Evolutionary conservation across 2,113 vertebrate genomes (phyloP), one percentile per base, ranked within the genome.

Genomic region (Nestor notabilis): DNA sequence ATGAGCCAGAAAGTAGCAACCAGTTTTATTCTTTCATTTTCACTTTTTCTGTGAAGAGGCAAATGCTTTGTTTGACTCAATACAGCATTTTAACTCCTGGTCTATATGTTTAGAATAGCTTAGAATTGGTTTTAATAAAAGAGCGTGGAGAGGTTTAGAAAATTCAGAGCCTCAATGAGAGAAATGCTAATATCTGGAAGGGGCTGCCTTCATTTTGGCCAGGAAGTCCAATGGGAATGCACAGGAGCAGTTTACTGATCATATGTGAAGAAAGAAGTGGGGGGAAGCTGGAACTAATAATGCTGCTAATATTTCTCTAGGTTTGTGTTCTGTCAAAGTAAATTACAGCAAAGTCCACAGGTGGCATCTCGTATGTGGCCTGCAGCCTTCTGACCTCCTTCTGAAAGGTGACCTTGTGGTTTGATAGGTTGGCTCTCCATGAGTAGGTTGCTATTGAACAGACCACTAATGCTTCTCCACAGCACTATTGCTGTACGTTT

Each of bases 391-490:
- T 66, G 81, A 63, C 66, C 52, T 65, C n/a, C 53, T 88, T 10
- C 60, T 91, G 72, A 43, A 91, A 82, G 91, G 60, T 61, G 53
- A 55, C 72, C 55, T 61, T 89, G 85, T 90, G 93, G 93, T 66
- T 82, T 61, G 66, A 37, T 41, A 52, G 79, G 53, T 58, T 86
- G 63, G 33, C 49, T 90, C 24, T 80, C 53, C n/a, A 18, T 83
- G 66, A 93, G 35, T 31, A 68, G 64, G 66, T 77, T 63, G 58
- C 81, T 83, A 43, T 4, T 72, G 74, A 72, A 60, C 66, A 92
- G 90, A 87, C 86, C 90, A 23, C 90, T 71, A 85, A 86, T 76
- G 44, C 78, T 83, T 88, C 85, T 95, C 66, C 74, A 44, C 72
- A 81, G 87, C 87, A 69, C 71, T 64, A 15, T 44, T 87, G 87